These are phyloP conservation scores for Motacilla alba DNA, from an alignment of 2,113 vertebrate species.

Conservation along the genomic window DNA sequence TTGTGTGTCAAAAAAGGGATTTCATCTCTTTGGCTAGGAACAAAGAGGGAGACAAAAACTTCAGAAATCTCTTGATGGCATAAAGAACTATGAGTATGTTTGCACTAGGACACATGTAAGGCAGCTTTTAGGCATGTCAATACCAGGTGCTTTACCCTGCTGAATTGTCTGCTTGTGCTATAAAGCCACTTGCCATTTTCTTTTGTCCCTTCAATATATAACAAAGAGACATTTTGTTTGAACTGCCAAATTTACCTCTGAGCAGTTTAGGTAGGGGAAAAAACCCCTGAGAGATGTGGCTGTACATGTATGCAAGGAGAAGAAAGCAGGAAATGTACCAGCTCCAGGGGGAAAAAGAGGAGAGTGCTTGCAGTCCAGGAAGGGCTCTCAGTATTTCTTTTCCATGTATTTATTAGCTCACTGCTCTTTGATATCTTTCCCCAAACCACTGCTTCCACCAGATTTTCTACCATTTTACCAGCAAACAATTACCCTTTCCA, in stretches of 20 bases:
- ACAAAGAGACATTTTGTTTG: not conserved
- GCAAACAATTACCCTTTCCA: not conserved
- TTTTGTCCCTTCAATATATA: not conserved
- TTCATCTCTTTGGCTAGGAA: not conserved
- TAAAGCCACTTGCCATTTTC: not conserved
- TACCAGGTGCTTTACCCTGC: not conserved
- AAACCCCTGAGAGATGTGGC: not conserved
- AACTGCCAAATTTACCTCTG: not conserved
- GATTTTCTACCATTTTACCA: not conserved
- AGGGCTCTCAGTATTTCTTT: not conserved
- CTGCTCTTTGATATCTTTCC: constrained; percentile 31
- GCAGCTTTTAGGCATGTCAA: not conserved
- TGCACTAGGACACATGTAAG: not conserved
- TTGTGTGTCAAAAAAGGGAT: not conserved
- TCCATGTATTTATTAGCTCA: constrained; percentile 3
- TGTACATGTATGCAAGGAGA: not conserved
- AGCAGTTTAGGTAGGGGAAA: not conserved
- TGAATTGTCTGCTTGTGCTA: not conserved
- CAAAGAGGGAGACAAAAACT: not conserved
- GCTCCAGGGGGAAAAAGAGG: not conserved
- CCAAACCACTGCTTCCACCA: not conserved
- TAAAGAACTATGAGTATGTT: not conserved
- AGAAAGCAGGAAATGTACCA: constrained; percentile 35
- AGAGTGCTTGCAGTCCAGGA: not conserved
- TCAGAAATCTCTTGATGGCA: not conserved